Percentiles rank a stretch among this genome's conserved stretches.
These are phyloP conservation scores for Villa cingulata DNA, from an alignment of 2,888 invertebrate species.

Conservation along the genomic window DNA sequence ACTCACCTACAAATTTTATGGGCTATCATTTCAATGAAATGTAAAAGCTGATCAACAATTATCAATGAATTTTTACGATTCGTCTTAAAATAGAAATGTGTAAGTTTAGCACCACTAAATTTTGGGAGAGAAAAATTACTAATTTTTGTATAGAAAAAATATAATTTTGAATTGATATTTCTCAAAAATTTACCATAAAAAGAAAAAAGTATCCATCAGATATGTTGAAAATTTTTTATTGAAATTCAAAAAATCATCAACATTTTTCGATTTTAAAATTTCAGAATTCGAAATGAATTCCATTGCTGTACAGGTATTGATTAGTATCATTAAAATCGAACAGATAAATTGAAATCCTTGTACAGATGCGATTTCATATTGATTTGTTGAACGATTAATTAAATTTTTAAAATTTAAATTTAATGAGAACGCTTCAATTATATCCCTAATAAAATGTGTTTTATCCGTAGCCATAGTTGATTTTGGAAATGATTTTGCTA, in stretches of 20 bases:
- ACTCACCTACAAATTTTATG: slow-evolving; percentile 45
- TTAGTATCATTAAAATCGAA: slow-evolving; percentile 51
- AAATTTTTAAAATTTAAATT: slow-evolving; percentile 8
- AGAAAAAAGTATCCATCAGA: slow-evolving; percentile 37
- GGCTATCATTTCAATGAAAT: slow-evolving; percentile 40
- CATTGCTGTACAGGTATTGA: slow-evolving; percentile 47
- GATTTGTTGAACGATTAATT: slow-evolving; percentile 22
- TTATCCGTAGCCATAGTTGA: neutral
- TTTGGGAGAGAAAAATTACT: too few species aligned
- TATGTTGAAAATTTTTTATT: slow-evolving; percentile 17
- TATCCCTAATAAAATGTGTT: slow-evolving; percentile 4
- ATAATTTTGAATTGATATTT: too few species aligned
- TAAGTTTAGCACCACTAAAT: slow-evolving; percentile 45
- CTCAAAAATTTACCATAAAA: slow-evolving; percentile 42
- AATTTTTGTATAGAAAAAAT: too few species aligned
- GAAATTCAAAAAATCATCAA: slow-evolving; percentile 19
- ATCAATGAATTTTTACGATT: slow-evolving; percentile 31
- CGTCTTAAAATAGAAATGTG: slow-evolving; percentile 47
- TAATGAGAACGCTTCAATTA: slow-evolving; percentile 13
- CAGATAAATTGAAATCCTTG: slow-evolving; percentile 49
- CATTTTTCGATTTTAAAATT: slow-evolving; percentile 33
- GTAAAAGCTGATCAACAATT: slow-evolving; percentile 38
- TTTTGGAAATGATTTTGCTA: slow-evolving; percentile 3
- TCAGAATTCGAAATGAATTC: slow-evolving; percentile 41
- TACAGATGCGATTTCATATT: slow-evolving; percentile 41